Conservation (phyloP, 2,888 invertebrate genomes). For the Epistrophe eligans region DNA sequence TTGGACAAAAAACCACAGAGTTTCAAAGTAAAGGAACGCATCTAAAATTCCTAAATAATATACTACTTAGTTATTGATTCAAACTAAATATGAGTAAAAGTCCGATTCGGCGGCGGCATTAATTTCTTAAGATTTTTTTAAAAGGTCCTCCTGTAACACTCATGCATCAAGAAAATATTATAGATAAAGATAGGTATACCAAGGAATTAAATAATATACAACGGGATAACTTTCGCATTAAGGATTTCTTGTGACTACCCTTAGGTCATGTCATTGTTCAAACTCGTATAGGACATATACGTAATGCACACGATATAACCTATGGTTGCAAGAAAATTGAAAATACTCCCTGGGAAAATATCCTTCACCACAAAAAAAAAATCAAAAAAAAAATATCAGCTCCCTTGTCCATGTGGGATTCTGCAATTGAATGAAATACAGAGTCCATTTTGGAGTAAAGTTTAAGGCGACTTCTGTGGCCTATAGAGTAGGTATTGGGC, state of each 20-base stretch:
- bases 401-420: constrained; percentile 18
- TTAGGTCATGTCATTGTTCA: background rate
- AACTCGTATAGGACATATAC: background rate
- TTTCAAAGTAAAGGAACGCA: too few relatives aligned
- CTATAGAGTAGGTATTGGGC: background rate
- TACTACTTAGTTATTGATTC: too few relatives aligned
- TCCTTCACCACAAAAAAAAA: constrained; percentile 4
- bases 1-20: too few relatives aligned
- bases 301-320: background rate
- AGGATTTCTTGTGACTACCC: constrained; percentile 5
- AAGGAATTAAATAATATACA: constrained; percentile 12
- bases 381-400: background rate
- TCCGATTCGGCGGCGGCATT: too few relatives aligned
- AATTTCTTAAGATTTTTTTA: too few relatives aligned
- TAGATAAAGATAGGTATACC: background rate
- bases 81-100: too few relatives aligned
- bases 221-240: constrained; percentile 57
- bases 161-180: too few relatives aligned
- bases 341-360: constrained; percentile 36
- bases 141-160: too few relatives aligned
- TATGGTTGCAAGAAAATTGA: constrained; percentile 54
- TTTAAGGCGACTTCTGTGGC: constrained; percentile 16
- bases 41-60: too few relatives aligned
- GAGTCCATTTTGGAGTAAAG: constrained; percentile 41
- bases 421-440: constrained; percentile 26